Evolutionary conservation across 2,113 vertebrate genomes (phyloP), one percentile per base, ranked within the genome.

Genomic region (Danionella cerebrum): DNA sequence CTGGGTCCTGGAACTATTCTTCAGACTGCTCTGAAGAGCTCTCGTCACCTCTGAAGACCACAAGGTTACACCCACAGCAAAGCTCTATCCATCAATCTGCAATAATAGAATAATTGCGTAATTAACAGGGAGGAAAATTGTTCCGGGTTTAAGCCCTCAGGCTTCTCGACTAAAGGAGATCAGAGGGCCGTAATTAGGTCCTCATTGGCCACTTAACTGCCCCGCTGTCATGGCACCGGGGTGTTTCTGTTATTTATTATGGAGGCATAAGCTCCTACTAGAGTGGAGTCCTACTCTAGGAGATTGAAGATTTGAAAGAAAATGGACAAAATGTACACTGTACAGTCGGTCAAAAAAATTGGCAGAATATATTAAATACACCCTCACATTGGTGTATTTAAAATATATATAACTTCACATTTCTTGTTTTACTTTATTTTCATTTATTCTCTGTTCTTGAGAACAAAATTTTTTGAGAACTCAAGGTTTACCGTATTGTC

Each of bases 91-190:
- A 64, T 41, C 69, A 80, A 67, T 75, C 73, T 78, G 75, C 68
- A 79, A 80, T 87, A 80, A 85, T 84, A 73, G 77, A 84, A 82
- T 86, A 85, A 85, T 83, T 71, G 81, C 65, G 82, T 84, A 85
- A 86, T 86, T 85, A 86, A 84, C 75, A 75, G 76, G 74, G 66
- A 67, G 68, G 76, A 72, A 79, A 70, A 84, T 81, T 78, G 74
- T 59, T 65, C 79, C 74, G 78, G 21, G 60, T 79, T 71, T 16
- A n/a, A 18, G 13, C 8, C 36, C 55, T 35, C 27, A 16, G 78
- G 79, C 6, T 65, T 21, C 3, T 2, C 35, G 44, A 72, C 67
- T 67, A 59, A 29, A 72, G 50, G 39, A 50, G 50, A 59, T 47
- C 51, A 72, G 29, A 72, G 54, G 63, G 52, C 45, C 19, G 69